A percentile compares a stretch with the other conserved stretches of the same genome.
phyloP scores from a whole-genome alignment of 2,113 vertebrate species.

The Anguilla japonica region DNA sequence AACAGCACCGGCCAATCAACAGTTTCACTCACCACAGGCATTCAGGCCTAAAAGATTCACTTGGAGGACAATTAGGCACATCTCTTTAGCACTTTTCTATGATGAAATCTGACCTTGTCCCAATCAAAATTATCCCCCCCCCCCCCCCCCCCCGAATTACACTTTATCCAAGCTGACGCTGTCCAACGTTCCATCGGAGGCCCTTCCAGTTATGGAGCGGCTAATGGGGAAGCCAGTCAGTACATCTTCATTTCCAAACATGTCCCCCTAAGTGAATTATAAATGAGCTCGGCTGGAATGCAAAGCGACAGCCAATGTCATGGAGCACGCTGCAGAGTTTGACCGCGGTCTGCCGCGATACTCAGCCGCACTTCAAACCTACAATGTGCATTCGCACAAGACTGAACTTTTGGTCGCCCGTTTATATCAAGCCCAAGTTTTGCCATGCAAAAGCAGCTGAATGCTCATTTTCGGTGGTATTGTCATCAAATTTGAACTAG shows the following conservation, averaged over 20 bases:
- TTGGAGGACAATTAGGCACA: not conserved
- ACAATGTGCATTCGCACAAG: not conserved
- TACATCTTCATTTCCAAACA: constrained; percentile 58
- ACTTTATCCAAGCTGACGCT: not conserved
- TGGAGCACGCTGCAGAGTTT: not conserved
- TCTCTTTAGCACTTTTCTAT: not conserved
- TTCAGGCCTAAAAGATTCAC: not conserved
- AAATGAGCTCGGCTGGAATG: constrained; percentile 47
- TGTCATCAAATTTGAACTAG: too few relatives aligned
- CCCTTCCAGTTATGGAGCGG: constrained; percentile 38
- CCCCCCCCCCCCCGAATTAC: not conserved
- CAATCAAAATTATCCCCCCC: not conserved
- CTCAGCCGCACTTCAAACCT: not conserved
- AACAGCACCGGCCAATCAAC: too few relatives aligned
- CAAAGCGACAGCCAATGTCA: constrained; percentile 49
- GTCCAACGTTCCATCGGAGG: not conserved
- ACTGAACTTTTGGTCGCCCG: not conserved
- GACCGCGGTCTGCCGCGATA: not conserved
- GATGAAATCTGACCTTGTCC: not conserved
- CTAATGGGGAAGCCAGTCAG: constrained; percentile 61
- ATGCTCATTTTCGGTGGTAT: too few relatives aligned
- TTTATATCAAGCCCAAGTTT: not conserved
- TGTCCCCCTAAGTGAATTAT: constrained; percentile 65
- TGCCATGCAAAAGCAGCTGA: too few relatives aligned
- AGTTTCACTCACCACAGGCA: too few relatives aligned